Percentiles rank a stretch among this genome's conserved stretches.
phyloP scores from a whole-genome alignment of 2,797 vertebrate genomes.

The Chloroceryle inda region DNA sequence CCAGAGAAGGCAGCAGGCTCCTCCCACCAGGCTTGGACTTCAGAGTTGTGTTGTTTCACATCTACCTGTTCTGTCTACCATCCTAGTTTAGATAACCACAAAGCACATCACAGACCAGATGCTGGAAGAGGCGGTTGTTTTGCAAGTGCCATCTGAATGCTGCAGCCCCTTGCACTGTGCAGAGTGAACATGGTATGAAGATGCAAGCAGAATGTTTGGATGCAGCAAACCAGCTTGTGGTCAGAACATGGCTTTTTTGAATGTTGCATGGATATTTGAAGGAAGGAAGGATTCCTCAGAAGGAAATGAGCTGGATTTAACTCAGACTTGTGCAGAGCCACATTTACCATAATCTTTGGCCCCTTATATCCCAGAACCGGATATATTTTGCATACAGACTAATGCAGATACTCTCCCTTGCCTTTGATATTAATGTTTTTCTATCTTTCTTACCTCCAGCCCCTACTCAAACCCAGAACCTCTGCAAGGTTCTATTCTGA shows the following conservation, averaged over 20 bases:
- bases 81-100: background rate
- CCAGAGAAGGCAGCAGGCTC: background rate
- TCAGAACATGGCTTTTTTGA: background rate
- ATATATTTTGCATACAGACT: background rate
- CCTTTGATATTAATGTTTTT: background rate
- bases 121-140: background rate
- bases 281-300: background rate
- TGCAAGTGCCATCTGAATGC: background rate
- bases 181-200: rapidly evolving
- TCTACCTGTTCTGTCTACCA: background rate
- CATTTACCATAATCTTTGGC: background rate
- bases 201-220: background rate
- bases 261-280: background rate
- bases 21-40: background rate
- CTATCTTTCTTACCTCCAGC: background rate
- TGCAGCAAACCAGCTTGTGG: background rate
- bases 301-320: background rate
- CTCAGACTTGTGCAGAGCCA: rapidly evolving
- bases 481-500: background rate
- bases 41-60: background rate
- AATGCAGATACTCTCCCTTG: background rate
- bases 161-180: rapidly evolving
- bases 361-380: too few relatives aligned
- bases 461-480: background rate
- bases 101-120: background rate